phyloP scores from a whole-genome alignment of 2,797 vertebrate species.

The Knipowitschia caucasica region DNA sequence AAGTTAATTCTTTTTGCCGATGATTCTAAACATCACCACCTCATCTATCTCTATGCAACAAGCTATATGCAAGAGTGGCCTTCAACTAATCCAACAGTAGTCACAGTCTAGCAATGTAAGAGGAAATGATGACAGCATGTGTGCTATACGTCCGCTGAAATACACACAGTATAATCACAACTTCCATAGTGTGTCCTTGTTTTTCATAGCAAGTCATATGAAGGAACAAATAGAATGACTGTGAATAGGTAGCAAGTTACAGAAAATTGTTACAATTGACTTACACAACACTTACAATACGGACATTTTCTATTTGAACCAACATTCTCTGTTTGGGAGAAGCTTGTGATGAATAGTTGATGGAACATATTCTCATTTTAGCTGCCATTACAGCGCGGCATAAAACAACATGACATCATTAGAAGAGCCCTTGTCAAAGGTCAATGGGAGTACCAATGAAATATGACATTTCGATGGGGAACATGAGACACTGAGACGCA shows the following conservation, averaged over 20 bases:
- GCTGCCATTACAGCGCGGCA: background rate
- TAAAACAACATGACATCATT: constrained; percentile 6
- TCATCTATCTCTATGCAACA: background rate
- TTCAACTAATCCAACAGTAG: background rate
- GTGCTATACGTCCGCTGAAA: background rate
- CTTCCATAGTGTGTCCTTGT: background rate
- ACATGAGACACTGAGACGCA: background rate
- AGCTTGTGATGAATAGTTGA: background rate
- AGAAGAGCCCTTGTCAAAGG: constrained; percentile 10
- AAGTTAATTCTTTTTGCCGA: background rate
- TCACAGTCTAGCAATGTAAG: background rate
- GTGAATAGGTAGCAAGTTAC: background rate
- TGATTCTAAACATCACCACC: background rate
- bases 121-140: constrained; percentile 1
- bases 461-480: constrained; percentile 8
- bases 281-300: background rate
- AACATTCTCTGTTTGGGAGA: background rate
- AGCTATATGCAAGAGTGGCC: background rate
- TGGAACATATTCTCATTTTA: constrained; percentile 3
- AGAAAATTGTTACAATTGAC: too few relatives aligned
- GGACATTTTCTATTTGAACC: background rate
- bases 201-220: constrained; percentile 4
- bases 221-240: too few relatives aligned
- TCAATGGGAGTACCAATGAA: constrained; percentile 3
- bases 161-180: background rate